Conservation (phyloP, 2,797 vertebrate species). For the Tenualosa ilisha region DNA sequence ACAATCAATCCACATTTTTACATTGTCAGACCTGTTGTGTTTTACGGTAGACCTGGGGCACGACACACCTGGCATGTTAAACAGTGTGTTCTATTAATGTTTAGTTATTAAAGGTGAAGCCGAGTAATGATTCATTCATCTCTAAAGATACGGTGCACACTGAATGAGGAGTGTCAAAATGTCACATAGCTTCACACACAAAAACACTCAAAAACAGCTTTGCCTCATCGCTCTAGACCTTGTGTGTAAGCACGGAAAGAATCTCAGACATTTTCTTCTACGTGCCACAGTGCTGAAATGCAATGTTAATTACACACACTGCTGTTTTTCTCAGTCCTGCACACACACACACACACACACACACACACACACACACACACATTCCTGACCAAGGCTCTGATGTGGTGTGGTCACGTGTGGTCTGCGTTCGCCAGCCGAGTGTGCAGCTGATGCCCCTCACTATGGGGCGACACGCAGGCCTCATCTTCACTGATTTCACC, state of each 20-base stretch:
- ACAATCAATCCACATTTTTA: background rate
- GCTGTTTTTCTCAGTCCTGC: background rate
- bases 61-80: background rate
- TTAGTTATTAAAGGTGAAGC: background rate
- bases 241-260: background rate
- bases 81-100: background rate
- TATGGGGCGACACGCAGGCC: too few species aligned
- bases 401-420: too few species aligned
- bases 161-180: background rate
- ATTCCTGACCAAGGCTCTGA: too few species aligned
- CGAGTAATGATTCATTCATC: background rate
- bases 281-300: background rate
- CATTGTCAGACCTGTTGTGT: background rate
- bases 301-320: background rate
- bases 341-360: conserved; percentile 7
- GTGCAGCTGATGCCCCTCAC: too few species aligned
- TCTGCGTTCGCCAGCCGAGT: too few species aligned
- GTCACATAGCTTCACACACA: background rate
- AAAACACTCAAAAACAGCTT: background rate
- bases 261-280: background rate
- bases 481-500: too few species aligned
- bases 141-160: background rate
- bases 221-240: background rate
- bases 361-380: conserved; percentile 3
- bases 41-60: background rate